phyloP scores from a whole-genome alignment of 2,797 vertebrate species.

The Todus mexicanus region DNA sequence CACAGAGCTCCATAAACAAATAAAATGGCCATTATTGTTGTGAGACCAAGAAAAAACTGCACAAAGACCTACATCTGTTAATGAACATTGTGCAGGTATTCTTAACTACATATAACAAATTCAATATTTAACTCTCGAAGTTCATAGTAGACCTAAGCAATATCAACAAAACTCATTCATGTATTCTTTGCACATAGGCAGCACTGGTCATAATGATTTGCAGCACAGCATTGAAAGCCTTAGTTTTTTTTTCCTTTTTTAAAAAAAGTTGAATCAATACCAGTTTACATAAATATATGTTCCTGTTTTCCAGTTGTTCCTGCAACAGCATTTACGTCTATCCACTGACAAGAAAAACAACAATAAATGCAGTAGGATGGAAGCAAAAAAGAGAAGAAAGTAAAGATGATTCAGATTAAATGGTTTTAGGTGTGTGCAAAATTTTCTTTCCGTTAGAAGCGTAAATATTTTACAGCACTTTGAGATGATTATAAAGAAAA shows the following conservation, averaged over 20 bases:
- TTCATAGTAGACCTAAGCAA: background rate
- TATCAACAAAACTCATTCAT: background rate
- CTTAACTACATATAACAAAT: background rate
- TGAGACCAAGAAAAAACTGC: background rate
- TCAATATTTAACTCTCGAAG: background rate
- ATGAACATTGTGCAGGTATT: background rate
- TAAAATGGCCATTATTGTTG: background rate
- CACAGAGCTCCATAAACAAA: constrained; percentile 25
- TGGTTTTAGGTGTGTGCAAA: background rate
- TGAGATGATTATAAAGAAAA: constrained; percentile 24
- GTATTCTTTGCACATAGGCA: constrained; percentile 9
- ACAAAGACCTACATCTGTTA: background rate
- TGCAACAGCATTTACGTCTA: constrained; percentile 42
- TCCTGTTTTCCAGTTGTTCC: constrained; percentile 65
- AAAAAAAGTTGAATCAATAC: constrained; percentile 58
- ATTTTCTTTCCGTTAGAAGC: constrained; percentile 13
- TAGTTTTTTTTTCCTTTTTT: background rate
- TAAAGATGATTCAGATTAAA: constrained; percentile 50
- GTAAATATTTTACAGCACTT: background rate
- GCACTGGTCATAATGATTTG: constrained; percentile 58
- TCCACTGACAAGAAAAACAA: constrained; percentile 34
- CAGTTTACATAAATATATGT: constrained; percentile 73
- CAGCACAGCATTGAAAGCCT: constrained; percentile 42
- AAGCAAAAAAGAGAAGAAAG: constrained; percentile 36
- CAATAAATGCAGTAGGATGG: background rate